Base-by-base conservation (phyloP, 1,140 invertebrate species). In the Luehdorfia chinensis region DNA sequence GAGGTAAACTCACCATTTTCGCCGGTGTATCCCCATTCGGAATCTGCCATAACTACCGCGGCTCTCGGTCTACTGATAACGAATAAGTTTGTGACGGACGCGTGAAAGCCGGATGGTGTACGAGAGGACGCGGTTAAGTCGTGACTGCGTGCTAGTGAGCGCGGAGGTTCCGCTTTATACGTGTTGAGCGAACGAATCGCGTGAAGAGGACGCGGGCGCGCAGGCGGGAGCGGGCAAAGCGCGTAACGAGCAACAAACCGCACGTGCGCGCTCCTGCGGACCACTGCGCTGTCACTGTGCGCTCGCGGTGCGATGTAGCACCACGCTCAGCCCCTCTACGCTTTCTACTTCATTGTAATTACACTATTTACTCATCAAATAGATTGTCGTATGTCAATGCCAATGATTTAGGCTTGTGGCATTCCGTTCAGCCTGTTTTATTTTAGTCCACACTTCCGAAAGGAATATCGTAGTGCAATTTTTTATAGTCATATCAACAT, bases 21-120 rank as follows among this genome's bases (percentile, higher is more conserved):
- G 47, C 77, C 67, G 36, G 79, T 79, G 75, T 87, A 87, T 68
- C 86, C 86, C 86, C 86, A 87, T 43, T 87, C 86, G 47, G 70
- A 50, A 47, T 64, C 69, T 34, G 66, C 75, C 75, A 80, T 84
- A 52, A 54, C 64, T n/a, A n/a, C n/a, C 53, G 62, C 68, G 47
- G 50, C 44, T 33, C 59, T 57, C 47, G 46, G 59, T 60, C 55
- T 55, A 74, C 74, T 66, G 41, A 53, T 67, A 50, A 36, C 57
- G 47, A 41, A 45, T 44, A 47, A 39, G 27, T 19, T 37, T 52
- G 8, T 31, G 46, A 43, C 27, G 39, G 50, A 53, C 61, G 69
- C 73, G 75, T 66, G 69, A 66, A 58, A 64, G 60, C 60, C 50
- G 65, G 66, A 63, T 75, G 60, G 64, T 76, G 72, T 65, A 72